These are phyloP conservation scores for Anadara kagoshimensis DNA, from an alignment of 1,140 invertebrate species.

Conservation along the genomic window DNA sequence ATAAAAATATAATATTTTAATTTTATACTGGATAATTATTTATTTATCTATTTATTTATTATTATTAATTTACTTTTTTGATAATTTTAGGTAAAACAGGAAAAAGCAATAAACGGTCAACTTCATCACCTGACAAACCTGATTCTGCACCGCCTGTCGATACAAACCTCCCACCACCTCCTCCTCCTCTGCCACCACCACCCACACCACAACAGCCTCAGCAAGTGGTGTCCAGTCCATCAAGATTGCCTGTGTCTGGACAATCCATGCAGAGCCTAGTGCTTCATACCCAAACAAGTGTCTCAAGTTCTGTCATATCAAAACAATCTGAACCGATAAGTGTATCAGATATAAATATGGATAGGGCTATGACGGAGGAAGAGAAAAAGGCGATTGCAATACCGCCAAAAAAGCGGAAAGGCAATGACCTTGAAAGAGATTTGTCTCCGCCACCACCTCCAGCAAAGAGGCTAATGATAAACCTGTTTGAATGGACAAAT, in stretches of 20 bases:
- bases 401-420: constrained; percentile 72
- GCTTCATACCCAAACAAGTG: neutral
- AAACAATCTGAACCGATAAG: constrained; percentile 1
- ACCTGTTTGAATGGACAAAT: constrained; percentile 92
- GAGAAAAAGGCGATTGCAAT: constrained; percentile 65
- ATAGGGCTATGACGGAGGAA: constrained; percentile 21
- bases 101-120: constrained; percentile 10
- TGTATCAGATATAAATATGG: constrained; percentile 23
- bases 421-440: constrained; percentile 55
- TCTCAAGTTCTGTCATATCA: neutral
- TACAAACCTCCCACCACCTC: constrained; percentile 10
- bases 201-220: constrained; percentile 3
- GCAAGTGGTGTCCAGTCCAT: neutral
- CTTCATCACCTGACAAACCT: neutral
- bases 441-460: constrained; percentile 34
- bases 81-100: constrained; percentile 13
- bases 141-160: neutral
- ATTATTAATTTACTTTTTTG: too few relatives aligned
- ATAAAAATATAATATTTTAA: too few relatives aligned
- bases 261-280: neutral
- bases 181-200: constrained; percentile 17
- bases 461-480: constrained; percentile 76
- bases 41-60: too few relatives aligned
- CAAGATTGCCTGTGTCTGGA: neutral
- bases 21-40: too few relatives aligned